Conservation (phyloP, 64 coral and sea anemone genomes). For the Stichodactyla helianthus region DNA sequence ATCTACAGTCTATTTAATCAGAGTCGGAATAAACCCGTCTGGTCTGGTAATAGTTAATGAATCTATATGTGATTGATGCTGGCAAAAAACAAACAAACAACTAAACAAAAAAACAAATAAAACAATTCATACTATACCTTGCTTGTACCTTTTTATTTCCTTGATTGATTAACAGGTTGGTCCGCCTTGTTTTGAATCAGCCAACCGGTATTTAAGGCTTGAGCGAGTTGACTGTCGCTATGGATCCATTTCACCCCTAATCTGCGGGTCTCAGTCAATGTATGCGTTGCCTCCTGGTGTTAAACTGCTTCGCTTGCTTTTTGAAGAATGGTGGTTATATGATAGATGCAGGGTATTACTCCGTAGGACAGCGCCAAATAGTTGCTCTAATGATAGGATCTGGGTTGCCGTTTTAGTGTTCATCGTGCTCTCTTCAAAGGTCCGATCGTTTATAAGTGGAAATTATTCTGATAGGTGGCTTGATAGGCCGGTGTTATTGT, state of each 20-base stretch:
- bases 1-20: too few species aligned
- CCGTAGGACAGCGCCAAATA: background rate
- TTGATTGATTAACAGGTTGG: background rate
- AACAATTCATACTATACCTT: too few species aligned
- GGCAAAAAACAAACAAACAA: too few species aligned
- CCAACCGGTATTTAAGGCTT: background rate
- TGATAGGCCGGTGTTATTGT: conserved; percentile 11
- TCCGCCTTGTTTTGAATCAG: background rate
- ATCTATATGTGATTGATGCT: too few species aligned
- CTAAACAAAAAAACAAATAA: too few species aligned
- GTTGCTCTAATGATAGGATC: background rate
- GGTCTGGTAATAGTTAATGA: too few species aligned
- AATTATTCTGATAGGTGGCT: background rate
- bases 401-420: conserved; percentile 6
- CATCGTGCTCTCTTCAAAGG: background rate
- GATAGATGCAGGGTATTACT: background rate
- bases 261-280: background rate
- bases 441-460: conserved; percentile 16
- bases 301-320: background rate
- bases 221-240: background rate
- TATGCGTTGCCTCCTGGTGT: background rate
- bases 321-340: background rate
- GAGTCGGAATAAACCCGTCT: too few species aligned
- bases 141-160: background rate
- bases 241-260: background rate